Evolutionary conservation across 1,140 invertebrate species (phyloP).

Genomic region (Lordiphosa collinella): DNA sequence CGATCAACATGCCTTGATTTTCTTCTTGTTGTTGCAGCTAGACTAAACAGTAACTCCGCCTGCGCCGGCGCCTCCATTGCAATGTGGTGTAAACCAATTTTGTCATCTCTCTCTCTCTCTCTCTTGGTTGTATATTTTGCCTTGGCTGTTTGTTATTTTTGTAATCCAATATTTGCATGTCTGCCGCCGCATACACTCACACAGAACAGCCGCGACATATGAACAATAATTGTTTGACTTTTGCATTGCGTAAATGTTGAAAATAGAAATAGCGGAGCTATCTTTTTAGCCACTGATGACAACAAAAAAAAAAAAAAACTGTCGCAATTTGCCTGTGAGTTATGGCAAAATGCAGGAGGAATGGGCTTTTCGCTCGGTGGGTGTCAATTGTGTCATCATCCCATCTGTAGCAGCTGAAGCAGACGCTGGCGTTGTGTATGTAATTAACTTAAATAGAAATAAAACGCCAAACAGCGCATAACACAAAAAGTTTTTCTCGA

Average conservation of each 20-base stretch:
- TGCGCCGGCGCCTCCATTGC: background rate
- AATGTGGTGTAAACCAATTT: slow-evolving; percentile 32
- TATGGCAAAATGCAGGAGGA: slow-evolving; percentile 63
- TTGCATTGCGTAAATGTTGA: slow-evolving; percentile 73
- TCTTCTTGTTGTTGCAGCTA: slow-evolving; percentile 13
- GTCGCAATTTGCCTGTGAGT: slow-evolving; percentile 64
- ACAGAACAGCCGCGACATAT: slow-evolving; percentile 4
- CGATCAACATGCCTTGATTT: background rate
- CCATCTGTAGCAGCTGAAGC: background rate
- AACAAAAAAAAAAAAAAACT: slow-evolving; percentile 33
- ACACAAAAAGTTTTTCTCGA: slow-evolving; percentile 1
- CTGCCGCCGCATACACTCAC: slow-evolving; percentile 10
- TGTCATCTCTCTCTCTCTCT: slow-evolving; percentile 14
- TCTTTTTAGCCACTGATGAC: background rate
- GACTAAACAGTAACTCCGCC: slow-evolving; percentile 49
- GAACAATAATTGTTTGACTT: slow-evolving; percentile 66
- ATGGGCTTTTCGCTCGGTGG: slow-evolving; percentile 6
- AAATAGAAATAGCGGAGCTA: slow-evolving; percentile 51
- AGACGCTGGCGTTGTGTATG: background rate
- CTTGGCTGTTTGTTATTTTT: slow-evolving; percentile 29
- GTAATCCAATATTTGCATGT: slow-evolving; percentile 65
- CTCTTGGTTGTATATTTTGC: slow-evolving; percentile 6
- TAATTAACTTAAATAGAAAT: slow-evolving; percentile 15
- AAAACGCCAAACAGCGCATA: background rate
- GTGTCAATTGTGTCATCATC: slow-evolving; percentile 16